These are phyloP conservation scores for Bagarius yarrelli DNA, from an alignment of 2,113 vertebrate species.

Conservation along the genomic window DNA sequence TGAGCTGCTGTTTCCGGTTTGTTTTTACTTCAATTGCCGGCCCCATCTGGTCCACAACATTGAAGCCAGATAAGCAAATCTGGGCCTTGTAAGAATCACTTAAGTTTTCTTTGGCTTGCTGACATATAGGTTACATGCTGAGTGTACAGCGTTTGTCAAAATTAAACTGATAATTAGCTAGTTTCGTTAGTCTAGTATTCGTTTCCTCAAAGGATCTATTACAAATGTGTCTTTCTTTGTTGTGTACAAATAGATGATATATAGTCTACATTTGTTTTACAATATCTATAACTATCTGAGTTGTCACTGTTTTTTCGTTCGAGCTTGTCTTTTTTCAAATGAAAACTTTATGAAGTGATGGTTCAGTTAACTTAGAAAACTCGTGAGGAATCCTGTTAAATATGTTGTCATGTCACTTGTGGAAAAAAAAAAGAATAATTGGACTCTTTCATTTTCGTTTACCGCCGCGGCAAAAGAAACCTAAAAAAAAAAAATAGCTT, in stretches of 20 bases:
- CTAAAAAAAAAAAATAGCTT: conserved; percentile 66
- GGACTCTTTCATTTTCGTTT: conserved; percentile 69
- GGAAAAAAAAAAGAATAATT: conserved; percentile 72
- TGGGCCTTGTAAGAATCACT: conserved; percentile 76
- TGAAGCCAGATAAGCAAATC: conserved; percentile 55
- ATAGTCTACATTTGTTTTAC: conserved; percentile 98
- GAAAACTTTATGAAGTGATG: conserved; percentile 94
- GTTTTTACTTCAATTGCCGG: conserved; percentile 66
- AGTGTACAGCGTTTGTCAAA: conserved; percentile 99
- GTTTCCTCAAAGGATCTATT: conserved; percentile 99
- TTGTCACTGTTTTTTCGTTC: conserved; percentile 99
- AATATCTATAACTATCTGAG: conserved; percentile 99
- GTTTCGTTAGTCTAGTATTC: conserved; percentile 99
- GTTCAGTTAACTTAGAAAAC: conserved; percentile 99
- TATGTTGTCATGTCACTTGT: conserved; percentile 99
- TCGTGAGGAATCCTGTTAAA: conserved; percentile 99
- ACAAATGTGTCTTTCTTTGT: conserved; percentile 97
- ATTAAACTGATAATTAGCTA: conserved; percentile 98
- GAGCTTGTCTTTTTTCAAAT: conserved; percentile 95
- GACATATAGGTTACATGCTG: conserved; percentile 88
- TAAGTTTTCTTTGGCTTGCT: conserved; percentile 90
- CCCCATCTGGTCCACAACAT: conserved; percentile 67
- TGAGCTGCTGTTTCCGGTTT: conserved; percentile 81
- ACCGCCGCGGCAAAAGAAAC: conserved; percentile 76
- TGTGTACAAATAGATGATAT: conserved; percentile 99